Evolutionary conservation across 1,140 invertebrate species (phyloP), one percentile per base, ranked within the genome.

Genomic region (Zaprionus nigranus): DNA sequence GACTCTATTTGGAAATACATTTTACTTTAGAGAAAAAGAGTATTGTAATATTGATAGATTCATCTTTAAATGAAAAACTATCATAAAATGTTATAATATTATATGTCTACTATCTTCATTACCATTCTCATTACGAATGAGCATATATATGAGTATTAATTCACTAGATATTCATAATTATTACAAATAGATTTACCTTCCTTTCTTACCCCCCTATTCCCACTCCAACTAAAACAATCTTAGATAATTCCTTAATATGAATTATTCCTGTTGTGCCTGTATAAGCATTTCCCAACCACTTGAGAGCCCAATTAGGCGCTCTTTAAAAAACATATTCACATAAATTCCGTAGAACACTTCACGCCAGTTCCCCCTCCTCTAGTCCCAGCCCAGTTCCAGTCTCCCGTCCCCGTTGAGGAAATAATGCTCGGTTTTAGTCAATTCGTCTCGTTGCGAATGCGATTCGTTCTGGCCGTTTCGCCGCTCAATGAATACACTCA

Each of bases 371-470:
- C 40, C 6, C n/a, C 38, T 6, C 34, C 11, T 12, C 34, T 7
- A 11, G 2, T n/a, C n/a, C 12, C 36, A 0, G n/a, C n/a, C n/a
- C 36, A 34, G 30, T 15, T 38, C 3, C 36, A 3, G 11, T 38
- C 13, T 12, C 36, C 36, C 13, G 13, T 12, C 5, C 36, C 6
- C n/a, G 46, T 51, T 51, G 40, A 17, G n/a, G n/a, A 46, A 46
- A 46, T 46, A 17, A 46, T 46, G 40, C 40, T 5, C n/a, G 46
- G 20, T 13, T 51, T 51, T 51, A 51, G 46, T 51, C 46, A 13
- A 51, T 51, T 51, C 46, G 46, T 51, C 46, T 51, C 46, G 46
- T 51, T 51, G 46, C 46, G 46, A 51, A 51, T 51, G 46, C 46
- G 46, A 51, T 51, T 51, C 46, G 46, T 51, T 51, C 46, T 51